phyloP scores from a whole-genome alignment of 2,797 vertebrate genomes.

The Danio tinwini region DNA sequence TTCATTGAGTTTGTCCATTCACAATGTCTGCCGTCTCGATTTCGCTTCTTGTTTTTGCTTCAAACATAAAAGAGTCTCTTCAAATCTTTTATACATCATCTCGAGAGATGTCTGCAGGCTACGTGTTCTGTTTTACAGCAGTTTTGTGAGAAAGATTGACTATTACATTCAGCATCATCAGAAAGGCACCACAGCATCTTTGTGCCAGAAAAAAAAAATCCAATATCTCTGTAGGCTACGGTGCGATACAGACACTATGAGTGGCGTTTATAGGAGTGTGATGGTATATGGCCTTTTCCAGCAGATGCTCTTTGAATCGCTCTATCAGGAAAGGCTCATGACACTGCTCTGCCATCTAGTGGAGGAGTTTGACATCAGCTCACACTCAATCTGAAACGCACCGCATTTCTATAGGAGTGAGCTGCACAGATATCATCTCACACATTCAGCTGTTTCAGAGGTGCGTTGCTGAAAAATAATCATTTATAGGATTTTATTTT shows the following conservation, averaged over 20 bases:
- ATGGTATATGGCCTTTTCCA: slow-evolving; percentile 45
- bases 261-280: slow-evolving; percentile 20
- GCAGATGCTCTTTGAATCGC: slow-evolving; percentile 40
- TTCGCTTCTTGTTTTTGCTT: slow-evolving; percentile 26
- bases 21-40: slow-evolving; percentile 24
- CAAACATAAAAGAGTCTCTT: slow-evolving; percentile 30
- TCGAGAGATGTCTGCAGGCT: slow-evolving; percentile 25
- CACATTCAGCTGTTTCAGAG: background rate
- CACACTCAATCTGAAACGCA: slow-evolving; percentile 9
- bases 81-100: slow-evolving; percentile 30
- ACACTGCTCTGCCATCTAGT: slow-evolving; percentile 63
- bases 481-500: background rate
- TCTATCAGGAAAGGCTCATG: slow-evolving; percentile 35
- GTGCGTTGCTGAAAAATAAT: background rate
- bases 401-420: background rate
- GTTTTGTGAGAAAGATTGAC: slow-evolving; percentile 36
- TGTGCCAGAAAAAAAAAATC: slow-evolving; percentile 6
- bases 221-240: slow-evolving; percentile 37
- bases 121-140: background rate
- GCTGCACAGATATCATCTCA: background rate
- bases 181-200: slow-evolving; percentile 24
- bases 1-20: slow-evolving; percentile 40
- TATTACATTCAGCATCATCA: slow-evolving; percentile 36
- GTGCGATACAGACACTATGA: slow-evolving; percentile 35
- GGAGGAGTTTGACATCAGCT: slow-evolving; percentile 44